These are phyloP conservation scores for Bacillus rossius DNA, from an alignment of 1,140 invertebrate species.

Conservation along the genomic window DNA sequence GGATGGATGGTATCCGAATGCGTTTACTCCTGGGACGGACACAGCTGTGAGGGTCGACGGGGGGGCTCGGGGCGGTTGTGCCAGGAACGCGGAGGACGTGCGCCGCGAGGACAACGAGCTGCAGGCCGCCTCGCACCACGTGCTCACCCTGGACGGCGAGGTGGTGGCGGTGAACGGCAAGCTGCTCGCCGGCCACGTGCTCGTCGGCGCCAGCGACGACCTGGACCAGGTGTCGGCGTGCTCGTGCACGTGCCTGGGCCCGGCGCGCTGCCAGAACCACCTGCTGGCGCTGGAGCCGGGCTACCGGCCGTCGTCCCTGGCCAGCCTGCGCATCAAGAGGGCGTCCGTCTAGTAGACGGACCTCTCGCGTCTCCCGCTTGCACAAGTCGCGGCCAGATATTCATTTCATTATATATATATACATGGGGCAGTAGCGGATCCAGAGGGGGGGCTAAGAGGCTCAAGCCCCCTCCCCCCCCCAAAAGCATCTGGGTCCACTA, in stretches of 20 bases:
- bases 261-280: constrained; percentile 31
- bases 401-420: too few species aligned
- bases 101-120: constrained; percentile 78
- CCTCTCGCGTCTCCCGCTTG: too few species aligned
- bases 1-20: too few species aligned
- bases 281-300: constrained; percentile 6
- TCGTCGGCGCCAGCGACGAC: constrained; percentile 43
- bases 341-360: constrained; percentile 4
- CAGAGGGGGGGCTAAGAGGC: too few species aligned
- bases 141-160: constrained; percentile 85
- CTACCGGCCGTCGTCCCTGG: background rate
- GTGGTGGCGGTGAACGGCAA: constrained; percentile 88
- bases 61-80: too few species aligned
- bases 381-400: too few species aligned
- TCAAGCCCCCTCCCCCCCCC: too few species aligned
- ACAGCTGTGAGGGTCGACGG: too few species aligned
- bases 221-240: constrained; percentile 62
- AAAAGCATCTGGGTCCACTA: too few species aligned
- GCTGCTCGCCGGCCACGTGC: constrained; percentile 61
- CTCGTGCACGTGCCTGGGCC: constrained; percentile 60
- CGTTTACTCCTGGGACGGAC: too few species aligned
- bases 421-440: too few species aligned
- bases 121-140: constrained; percentile 62
- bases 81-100: constrained; percentile 84
- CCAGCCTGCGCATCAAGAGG: constrained; percentile 1